Percentiles rank a stretch among this genome's conserved stretches.
These are phyloP conservation scores for Serinus canaria DNA, from an alignment of 2,113 vertebrate genomes.

Conservation along the genomic window DNA sequence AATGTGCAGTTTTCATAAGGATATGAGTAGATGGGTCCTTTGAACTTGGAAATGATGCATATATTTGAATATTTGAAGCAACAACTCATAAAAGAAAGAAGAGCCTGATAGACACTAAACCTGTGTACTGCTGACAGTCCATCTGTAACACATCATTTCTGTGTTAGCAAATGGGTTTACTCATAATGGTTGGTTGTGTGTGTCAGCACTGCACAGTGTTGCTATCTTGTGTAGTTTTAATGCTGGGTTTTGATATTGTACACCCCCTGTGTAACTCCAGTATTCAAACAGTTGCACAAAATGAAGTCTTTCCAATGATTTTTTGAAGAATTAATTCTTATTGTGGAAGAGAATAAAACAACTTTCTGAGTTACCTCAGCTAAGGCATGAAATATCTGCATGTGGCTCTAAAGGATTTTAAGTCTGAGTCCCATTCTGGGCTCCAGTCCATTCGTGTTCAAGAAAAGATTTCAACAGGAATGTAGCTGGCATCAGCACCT, in stretches of 20 bases:
- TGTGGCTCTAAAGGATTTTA: background rate
- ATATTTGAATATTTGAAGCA: background rate
- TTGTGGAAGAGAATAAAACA: background rate
- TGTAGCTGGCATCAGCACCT: background rate
- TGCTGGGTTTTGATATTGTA: background rate
- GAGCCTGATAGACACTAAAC: background rate
- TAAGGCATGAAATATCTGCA: background rate
- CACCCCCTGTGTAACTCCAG: background rate
- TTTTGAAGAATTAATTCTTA: background rate
- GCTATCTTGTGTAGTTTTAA: background rate
- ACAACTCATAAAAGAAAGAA: background rate
- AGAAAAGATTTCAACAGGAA: background rate
- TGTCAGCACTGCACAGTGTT: background rate
- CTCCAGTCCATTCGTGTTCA: rapidly evolving
- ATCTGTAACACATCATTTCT: background rate
- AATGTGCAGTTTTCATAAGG: background rate
- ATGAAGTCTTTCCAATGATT: background rate
- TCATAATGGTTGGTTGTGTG: rapidly evolving
- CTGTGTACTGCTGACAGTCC: background rate
- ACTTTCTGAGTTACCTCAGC: background rate
- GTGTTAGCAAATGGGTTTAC: background rate
- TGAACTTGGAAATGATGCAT: background rate
- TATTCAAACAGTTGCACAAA: background rate
- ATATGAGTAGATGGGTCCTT: background rate
- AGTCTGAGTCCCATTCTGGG: rapidly evolving